Percentiles rank a stretch among this genome's conserved stretches.
phyloP scores from a whole-genome alignment of 2,113 vertebrate genomes.

The Aspiorhynchus laticeps region DNA sequence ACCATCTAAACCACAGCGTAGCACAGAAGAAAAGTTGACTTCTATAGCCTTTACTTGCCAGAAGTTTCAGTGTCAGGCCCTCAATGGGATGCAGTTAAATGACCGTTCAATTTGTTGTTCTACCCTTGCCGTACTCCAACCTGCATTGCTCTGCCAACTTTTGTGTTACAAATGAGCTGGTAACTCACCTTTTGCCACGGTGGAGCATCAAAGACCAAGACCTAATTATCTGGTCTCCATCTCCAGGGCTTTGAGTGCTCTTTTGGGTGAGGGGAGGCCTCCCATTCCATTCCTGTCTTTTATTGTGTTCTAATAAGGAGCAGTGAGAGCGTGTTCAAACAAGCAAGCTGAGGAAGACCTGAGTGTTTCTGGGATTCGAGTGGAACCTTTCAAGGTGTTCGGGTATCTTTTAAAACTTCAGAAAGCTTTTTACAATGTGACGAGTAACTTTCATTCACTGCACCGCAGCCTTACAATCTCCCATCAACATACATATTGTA shows the following conservation, averaged over 20 bases:
- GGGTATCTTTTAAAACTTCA: constrained; percentile 4
- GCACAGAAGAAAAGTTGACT: constrained; percentile 2
- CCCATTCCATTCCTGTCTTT: constrained; percentile 50
- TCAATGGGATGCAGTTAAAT: constrained; percentile 33
- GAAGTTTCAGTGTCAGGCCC: constrained; percentile 18
- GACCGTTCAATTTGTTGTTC: constrained; percentile 34
- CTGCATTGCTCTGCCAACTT: constrained; percentile 19
- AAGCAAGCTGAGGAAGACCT: constrained; percentile 43
- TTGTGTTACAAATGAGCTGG: constrained; percentile 43
- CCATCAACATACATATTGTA: not conserved
- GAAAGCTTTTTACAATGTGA: constrained; percentile 4
- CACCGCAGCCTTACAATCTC: not conserved
- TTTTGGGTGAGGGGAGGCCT: constrained; percentile 39
- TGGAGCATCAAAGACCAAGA: constrained; percentile 52
- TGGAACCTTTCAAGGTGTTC: constrained; percentile 3
- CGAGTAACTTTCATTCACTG: constrained; percentile 5
- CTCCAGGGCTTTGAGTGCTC: constrained; percentile 41
- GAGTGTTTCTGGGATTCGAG: constrained; percentile 27
- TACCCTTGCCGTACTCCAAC: constrained; percentile 18
- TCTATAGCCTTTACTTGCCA: constrained; percentile 24
- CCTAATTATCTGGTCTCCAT: constrained; percentile 54
- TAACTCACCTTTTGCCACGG: constrained; percentile 33
- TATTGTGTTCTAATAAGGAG: constrained; percentile 56
- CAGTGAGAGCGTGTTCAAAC: constrained; percentile 52
- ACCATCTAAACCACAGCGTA: constrained; percentile 17